Conservation (phyloP, 2,113 vertebrate species). For the Mesembrinibis cayennensis region DNA sequence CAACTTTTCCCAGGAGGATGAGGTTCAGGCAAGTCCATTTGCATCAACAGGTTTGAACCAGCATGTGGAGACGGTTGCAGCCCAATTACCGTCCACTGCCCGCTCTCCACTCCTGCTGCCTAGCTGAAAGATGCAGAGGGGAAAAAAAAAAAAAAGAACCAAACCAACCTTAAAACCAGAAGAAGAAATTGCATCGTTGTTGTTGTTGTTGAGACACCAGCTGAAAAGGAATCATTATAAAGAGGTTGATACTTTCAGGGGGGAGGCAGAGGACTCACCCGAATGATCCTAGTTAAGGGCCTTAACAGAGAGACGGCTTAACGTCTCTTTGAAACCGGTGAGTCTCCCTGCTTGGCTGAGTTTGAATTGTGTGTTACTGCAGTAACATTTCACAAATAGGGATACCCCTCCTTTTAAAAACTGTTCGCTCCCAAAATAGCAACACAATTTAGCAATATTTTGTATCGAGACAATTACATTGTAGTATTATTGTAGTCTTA, state of each 20-base stretch:
- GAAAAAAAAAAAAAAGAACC: neutral
- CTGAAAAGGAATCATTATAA: slow-evolving; percentile 69
- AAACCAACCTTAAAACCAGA: neutral
- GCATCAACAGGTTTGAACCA: slow-evolving; percentile 9
- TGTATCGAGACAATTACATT: slow-evolving; percentile 79
- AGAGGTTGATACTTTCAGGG: slow-evolving; percentile 28
- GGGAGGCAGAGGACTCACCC: slow-evolving; percentile 66
- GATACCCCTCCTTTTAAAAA: slow-evolving; percentile 69
- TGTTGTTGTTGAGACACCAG: slow-evolving; percentile 20
- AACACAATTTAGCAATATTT: slow-evolving; percentile 78
- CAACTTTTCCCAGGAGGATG: neutral
- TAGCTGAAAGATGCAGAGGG: neutral
- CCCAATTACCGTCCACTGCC: neutral
- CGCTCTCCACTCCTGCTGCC: neutral
- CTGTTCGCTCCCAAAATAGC: slow-evolving; percentile 72
- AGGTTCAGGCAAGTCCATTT: neutral
- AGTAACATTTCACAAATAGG: slow-evolving; percentile 74
- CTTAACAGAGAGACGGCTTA: slow-evolving; percentile 66
- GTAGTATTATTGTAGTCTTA: slow-evolving; percentile 79
- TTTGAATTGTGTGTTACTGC: slow-evolving; percentile 70
- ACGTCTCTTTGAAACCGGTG: slow-evolving; percentile 61
- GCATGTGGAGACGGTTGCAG: neutral
- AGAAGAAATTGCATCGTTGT: neutral
- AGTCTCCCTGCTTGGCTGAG: slow-evolving; percentile 74
- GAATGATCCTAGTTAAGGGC: slow-evolving; percentile 76